Evolutionary conservation across 2,888 invertebrate species (phyloP).

Genomic region (Cynaeus angustus): DNA sequence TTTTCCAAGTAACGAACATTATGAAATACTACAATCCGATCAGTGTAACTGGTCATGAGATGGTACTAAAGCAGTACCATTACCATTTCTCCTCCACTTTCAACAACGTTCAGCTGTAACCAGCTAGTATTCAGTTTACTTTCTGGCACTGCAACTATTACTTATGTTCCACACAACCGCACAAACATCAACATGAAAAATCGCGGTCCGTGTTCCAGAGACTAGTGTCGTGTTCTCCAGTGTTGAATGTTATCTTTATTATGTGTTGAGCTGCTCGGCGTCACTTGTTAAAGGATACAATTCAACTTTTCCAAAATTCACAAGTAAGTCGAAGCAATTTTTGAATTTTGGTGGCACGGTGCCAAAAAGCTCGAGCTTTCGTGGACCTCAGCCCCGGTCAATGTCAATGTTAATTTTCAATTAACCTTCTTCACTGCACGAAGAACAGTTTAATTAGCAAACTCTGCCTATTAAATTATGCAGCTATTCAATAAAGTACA

Average conservation of each 20-base stretch:
- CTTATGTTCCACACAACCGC: slow-evolving; percentile 27
- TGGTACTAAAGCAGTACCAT: slow-evolving; percentile 56
- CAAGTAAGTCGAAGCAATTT: slow-evolving; percentile 14
- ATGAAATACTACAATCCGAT: slow-evolving; percentile 23
- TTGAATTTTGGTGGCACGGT: too few relatives aligned
- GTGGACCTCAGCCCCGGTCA: slow-evolving; percentile 9
- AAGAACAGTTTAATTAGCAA: slow-evolving; percentile 6
- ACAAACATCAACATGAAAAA: slow-evolving; percentile 35
- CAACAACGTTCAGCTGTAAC: slow-evolving; percentile 53
- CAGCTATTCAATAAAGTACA: slow-evolving; percentile 37
- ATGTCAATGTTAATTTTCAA: slow-evolving; percentile 35
- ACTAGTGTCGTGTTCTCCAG: slow-evolving; percentile 19
- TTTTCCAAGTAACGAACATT: slow-evolving; percentile 10
- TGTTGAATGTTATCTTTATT: slow-evolving; percentile 15
- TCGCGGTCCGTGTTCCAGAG: slow-evolving; percentile 20
- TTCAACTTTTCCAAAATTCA: neutral
- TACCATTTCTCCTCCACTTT: slow-evolving; percentile 64
- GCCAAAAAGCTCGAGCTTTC: neutral
- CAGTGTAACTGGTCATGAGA: slow-evolving; percentile 44
- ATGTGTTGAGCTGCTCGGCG: slow-evolving; percentile 17
- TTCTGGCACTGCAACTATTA: slow-evolving; percentile 43
- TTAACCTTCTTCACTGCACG: slow-evolving; percentile 16
- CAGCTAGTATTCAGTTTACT: slow-evolving; percentile 50
- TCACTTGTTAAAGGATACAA: neutral
- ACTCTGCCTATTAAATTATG: slow-evolving; percentile 37